A percentile compares a stretch with the other conserved stretches of the same genome.
These are phyloP conservation scores for Lasius fuliginosus DNA, from an alignment of 2,888 invertebrate genomes.

Conservation along the genomic window DNA sequence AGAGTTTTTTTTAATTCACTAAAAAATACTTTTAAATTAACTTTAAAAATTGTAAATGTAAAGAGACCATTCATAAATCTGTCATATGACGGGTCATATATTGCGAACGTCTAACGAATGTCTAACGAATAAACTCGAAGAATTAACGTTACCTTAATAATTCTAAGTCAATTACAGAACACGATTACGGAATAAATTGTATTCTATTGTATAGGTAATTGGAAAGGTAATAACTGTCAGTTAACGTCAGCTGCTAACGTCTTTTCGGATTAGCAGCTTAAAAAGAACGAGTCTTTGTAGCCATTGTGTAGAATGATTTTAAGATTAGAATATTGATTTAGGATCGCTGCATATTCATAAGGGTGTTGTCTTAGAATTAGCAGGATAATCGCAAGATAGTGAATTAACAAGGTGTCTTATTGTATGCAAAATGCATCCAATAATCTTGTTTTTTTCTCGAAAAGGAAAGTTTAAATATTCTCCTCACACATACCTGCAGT, in stretches of 20 bases:
- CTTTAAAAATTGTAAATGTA: neutral
- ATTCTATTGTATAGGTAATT: neutral
- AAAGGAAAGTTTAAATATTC: conserved; percentile 40
- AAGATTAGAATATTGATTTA: conserved; percentile 71
- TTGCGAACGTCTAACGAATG: neutral
- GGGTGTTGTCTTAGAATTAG: conserved; percentile 81
- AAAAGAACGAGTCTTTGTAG: conserved; percentile 50
- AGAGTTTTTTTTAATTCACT: neutral
- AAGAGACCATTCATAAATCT: neutral
- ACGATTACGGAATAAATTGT: neutral
- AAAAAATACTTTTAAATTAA: neutral
- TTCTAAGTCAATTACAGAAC: neutral
- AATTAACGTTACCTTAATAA: neutral
- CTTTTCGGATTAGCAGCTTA: neutral
- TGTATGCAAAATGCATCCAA: neutral
- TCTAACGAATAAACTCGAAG: neutral
- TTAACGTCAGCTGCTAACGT: neutral
- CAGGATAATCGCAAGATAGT: conserved; percentile 76
- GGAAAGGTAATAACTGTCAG: neutral
- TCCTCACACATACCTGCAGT: conserved; percentile 37
- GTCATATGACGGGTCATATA: neutral
- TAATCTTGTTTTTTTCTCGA: conserved; percentile 74
- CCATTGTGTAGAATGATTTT: conserved; percentile 37
- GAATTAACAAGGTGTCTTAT: conserved; percentile 59
- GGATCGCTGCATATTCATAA: neutral